Conservation (phyloP, 2,888 invertebrate genomes). For the Cephus spinipes region DNA sequence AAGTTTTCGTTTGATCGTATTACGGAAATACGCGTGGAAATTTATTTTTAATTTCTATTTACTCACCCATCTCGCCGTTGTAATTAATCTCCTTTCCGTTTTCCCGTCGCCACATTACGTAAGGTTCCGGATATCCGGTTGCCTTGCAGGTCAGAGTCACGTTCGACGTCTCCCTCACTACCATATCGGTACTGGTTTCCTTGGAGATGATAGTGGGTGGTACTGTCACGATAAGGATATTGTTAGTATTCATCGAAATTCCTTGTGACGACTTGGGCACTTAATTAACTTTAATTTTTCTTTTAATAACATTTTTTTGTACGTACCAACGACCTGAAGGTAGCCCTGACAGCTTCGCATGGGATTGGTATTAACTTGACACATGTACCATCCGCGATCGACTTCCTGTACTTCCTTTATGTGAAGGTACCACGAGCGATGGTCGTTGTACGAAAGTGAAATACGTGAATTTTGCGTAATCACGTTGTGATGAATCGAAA, state of each 20-base stretch:
- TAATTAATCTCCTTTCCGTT: slow-evolving; percentile 91
- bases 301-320: neutral
- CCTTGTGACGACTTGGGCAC: neutral
- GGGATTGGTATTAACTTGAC: slow-evolving; percentile 94
- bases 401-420: slow-evolving; percentile 89
- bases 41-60: neutral
- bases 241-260: neutral
- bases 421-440: slow-evolving; percentile 91
- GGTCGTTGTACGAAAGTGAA: slow-evolving; percentile 88
- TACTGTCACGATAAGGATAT: slow-evolving; percentile 71
- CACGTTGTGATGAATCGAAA: slow-evolving; percentile 92
- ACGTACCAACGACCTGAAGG: slow-evolving; percentile 90
- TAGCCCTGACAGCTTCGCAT: slow-evolving; percentile 92
- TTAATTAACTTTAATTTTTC: neutral
- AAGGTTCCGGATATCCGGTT: slow-evolving; percentile 89
- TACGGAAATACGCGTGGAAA: neutral
- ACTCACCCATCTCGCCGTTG: slow-evolving; percentile 87
- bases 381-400: slow-evolving; percentile 93
- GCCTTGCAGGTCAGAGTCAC: slow-evolving; percentile 90
- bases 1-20: neutral
- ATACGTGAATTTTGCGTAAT: slow-evolving; percentile 92
- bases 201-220: slow-evolving; percentile 91
- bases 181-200: slow-evolving; percentile 92
- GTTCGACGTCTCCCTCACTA: slow-evolving; percentile 89
- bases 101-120: slow-evolving; percentile 93